Conservation (phyloP, 2,888 invertebrate species). For the Conus canariensis region DNA sequence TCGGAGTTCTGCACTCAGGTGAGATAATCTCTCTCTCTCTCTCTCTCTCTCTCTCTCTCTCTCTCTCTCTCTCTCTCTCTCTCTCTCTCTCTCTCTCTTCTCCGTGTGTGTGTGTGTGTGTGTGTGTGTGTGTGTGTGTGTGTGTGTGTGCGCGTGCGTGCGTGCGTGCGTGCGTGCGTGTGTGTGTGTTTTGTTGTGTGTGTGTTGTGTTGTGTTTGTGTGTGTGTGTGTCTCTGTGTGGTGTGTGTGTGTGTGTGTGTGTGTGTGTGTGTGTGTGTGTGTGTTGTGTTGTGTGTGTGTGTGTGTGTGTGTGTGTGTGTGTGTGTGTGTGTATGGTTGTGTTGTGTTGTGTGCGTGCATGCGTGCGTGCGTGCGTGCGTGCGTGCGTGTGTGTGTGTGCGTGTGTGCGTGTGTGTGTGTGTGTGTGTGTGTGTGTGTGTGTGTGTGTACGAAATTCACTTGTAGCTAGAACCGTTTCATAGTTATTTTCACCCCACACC, state of each 20-base stretch:
- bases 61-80: no score
- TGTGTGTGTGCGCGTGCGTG: neutral
- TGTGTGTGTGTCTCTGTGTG: no score
- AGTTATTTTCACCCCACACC: no score
- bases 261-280: constrained; percentile 1
- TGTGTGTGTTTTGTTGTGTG: neutral
- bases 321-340: neutral
- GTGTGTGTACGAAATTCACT: no score
- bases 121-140: constrained; percentile 6
- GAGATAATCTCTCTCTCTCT: neutral
- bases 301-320: constrained; percentile 10
- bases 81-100: neutral
- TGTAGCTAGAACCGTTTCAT: no score
- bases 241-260: constrained; percentile 10
- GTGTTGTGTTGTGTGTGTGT: neutral
- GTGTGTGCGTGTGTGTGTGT: no score
- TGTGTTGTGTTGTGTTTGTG: constrained; percentile 10
- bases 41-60: no score
- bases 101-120: neutral
- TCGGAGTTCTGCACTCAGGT: constrained; percentile 2
- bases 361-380: neutral
- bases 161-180: neutral
- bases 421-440: no score
- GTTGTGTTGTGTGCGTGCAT: neutral
- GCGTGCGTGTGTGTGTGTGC: no score